phyloP scores from a whole-genome alignment of 2,888 invertebrate genomes.

The Heteromyza rotundicornis region DNA sequence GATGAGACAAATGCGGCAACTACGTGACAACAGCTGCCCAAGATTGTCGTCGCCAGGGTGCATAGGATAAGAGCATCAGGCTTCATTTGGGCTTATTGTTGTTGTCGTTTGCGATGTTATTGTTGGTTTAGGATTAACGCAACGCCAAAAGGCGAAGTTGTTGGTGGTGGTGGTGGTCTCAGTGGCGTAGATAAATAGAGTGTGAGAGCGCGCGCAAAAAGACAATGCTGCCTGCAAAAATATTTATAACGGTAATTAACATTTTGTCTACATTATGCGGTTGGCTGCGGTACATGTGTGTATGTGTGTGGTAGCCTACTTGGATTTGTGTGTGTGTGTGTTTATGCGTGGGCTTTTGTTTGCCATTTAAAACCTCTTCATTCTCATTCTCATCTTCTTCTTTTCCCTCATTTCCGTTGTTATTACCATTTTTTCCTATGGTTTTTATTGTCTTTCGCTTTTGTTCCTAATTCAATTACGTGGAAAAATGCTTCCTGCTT shows the following conservation, averaged over 20 bases:
- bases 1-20: slow-evolving; percentile 41
- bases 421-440: not conserved
- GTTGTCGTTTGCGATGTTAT: slow-evolving; percentile 11
- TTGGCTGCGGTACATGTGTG: not conserved
- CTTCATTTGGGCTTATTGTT: slow-evolving; percentile 38
- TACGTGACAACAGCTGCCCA: slow-evolving; percentile 34
- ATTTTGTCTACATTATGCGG: slow-evolving; percentile 25
- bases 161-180: no score
- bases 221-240: slow-evolving; percentile 21
- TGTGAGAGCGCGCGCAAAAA: not conserved
- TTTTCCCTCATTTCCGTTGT: not conserved
- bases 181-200: no score
- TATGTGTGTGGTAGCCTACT: not conserved
- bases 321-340: not conserved
- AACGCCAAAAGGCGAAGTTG: not conserved
- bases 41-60: slow-evolving; percentile 44
- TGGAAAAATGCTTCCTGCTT: not conserved
- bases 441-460: not conserved
- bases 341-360: not conserved
- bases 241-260: slow-evolving; percentile 48
- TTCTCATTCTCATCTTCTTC: no score
- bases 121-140: slow-evolving; percentile 11
- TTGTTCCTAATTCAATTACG: not conserved
- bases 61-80: slow-evolving; percentile 39
- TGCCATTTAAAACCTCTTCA: no score